Base-by-base conservation (phyloP, 2,113 vertebrate genomes). In the Fulica atra region DNA sequence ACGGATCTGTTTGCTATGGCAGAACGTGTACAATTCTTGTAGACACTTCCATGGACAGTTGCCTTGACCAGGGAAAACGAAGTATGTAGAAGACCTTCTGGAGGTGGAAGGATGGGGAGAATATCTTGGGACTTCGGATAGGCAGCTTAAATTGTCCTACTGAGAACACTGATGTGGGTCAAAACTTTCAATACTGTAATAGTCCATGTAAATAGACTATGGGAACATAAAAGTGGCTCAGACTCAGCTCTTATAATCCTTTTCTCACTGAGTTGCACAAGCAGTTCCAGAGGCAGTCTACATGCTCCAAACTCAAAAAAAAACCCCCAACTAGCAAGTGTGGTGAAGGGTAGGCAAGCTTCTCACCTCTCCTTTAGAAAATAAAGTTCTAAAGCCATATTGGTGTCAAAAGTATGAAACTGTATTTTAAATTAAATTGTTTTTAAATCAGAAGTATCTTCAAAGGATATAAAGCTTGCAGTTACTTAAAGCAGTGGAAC, bases 301-400 rank as follows among this genome's bases (percentile, higher is more conserved):
- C 4, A 9, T 61, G 26, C 26, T 64, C 13, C 26, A 53, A 53
- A 66, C 21, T 10, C 3, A 2, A 48, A 12, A 56, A 87, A 88
- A 46, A 46, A 46, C 8, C 44, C 17, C 42, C 42, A 46, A 54
- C 5, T 17, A 63, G 3, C 1, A 89, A 60, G 9, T 0, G 0
- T n/a, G 13, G 16, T 51, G 26, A 81, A 70, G 81, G 90, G 4
- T 35, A 69, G 11, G 8, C 0, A 14, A 25, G 16, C 59, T 93
- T 81, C 40, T 77, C 72, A 66, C 3, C 1, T 10, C 3, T 53
- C 53, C 28, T 87, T 59, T 64, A 53, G 18, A 76, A 93, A 64
- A 40, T 17, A 59, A 56, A 72, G 4, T 63, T 56, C 38, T 73
- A 54, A 70, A 82, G 29, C 10, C 53, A 33, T 35, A 57, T 82